Conservation (phyloP, 2,888 invertebrate species). For the Scaptomyza polygonia region DNA sequence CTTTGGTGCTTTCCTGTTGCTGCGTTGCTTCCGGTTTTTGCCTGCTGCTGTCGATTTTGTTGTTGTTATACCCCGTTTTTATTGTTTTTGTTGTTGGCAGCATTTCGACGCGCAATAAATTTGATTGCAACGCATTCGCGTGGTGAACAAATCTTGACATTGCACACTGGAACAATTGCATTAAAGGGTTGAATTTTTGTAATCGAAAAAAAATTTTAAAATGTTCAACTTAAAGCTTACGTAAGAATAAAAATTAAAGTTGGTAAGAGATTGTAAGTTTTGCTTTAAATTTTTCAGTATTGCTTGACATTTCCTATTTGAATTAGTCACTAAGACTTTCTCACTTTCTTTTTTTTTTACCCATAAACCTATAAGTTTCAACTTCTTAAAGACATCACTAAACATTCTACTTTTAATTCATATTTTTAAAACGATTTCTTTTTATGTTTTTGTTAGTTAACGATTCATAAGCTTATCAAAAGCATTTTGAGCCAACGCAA, state of each 20-base stretch:
- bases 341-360: no score
- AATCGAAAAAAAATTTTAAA: no score
- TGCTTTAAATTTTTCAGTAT: no score
- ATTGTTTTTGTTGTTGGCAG: constrained; percentile 34
- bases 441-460: not conserved
- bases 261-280: no score
- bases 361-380: no score
- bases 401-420: not conserved
- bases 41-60: constrained; percentile 43
- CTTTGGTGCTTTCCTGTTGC: constrained; percentile 70
- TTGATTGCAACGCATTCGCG: constrained; percentile 67
- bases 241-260: no score
- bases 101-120: constrained; percentile 65
- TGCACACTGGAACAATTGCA: constrained; percentile 18
- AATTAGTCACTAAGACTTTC: no score
- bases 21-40: constrained; percentile 46
- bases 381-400: not conserved
- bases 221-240: no score
- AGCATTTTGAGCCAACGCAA: not conserved
- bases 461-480: no score
- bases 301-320: no score
- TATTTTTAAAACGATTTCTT: not conserved
- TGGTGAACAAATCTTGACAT: constrained; percentile 47
- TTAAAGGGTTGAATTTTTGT: no score
- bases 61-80: constrained; percentile 7